These are phyloP conservation scores for Mobula birostris DNA, from an alignment of 2,113 vertebrate species.

Conservation along the genomic window DNA sequence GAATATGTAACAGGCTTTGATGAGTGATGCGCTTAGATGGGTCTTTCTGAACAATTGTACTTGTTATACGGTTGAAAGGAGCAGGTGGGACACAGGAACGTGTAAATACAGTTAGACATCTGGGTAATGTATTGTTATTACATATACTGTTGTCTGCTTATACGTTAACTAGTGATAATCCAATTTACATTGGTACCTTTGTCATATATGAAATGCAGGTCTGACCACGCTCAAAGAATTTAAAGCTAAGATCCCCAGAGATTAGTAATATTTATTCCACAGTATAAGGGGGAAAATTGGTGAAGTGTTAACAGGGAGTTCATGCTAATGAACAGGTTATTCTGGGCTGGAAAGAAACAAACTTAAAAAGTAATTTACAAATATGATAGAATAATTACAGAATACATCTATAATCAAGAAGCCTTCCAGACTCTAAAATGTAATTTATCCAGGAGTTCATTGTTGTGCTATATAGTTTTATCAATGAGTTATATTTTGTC, in stretches of 20 bases:
- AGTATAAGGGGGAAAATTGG: background rate
- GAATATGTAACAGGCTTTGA: background rate
- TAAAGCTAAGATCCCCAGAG: background rate
- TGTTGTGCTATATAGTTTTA: too few relatives aligned
- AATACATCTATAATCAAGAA: background rate
- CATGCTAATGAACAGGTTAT: background rate
- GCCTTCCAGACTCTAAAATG: too few relatives aligned
- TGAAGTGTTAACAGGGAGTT: background rate
- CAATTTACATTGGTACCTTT: background rate
- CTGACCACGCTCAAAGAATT: background rate
- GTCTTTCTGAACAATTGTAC: background rate
- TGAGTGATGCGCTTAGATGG: background rate
- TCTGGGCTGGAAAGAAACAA: background rate
- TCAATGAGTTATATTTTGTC: too few relatives aligned
- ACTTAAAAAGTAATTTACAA: background rate
- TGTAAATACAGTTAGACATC: background rate
- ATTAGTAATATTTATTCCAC: background rate
- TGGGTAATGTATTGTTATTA: slow-evolving; percentile 14
- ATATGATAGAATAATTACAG: background rate
- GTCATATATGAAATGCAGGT: background rate
- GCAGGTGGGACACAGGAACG: background rate
- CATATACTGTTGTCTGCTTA: background rate
- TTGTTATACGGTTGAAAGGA: background rate
- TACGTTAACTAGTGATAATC: slow-evolving; percentile 19
- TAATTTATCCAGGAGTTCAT: too few relatives aligned